Base-by-base conservation (phyloP, 2,797 vertebrate species). In the Phataginus tetradactyla region DNA sequence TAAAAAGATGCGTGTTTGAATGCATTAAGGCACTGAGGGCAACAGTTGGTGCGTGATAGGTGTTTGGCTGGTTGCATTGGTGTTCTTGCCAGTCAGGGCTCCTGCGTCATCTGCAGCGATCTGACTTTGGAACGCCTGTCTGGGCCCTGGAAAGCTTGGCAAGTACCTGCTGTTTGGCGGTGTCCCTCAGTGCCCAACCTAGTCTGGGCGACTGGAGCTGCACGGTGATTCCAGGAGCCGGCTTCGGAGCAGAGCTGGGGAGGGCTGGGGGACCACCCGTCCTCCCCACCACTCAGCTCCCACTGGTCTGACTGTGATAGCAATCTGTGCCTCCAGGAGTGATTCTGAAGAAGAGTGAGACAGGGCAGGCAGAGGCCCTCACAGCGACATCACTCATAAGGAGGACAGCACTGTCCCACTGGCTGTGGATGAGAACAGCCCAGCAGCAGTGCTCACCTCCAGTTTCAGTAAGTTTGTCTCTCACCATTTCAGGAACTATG, bases 21-120 rank as follows among this genome's bases (percentile, higher is more conserved):
- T 12, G 45, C 25, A 45, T 39, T n/a, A 10, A 23, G 27, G 10
- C 23, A 3, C 17, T 3, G 7, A 29, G 45, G 37, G 20, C 12
- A 9, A 1, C 17, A 11, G n/a, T 4, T 0, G 51, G 34, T 2
- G 0, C 2, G 3, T 7, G 0, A 9, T 0, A 1, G 21, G 23
- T 0, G 20, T 7, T 2, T 0, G 17, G 8, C 4, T 0, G 1
- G 21, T 11, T 1, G 14, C 14, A n/a, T 29, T 12, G 25, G 39
- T 27, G 5, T n/a, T 4, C 3, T 4, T 12, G 12, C 6, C n/a
- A 1, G 4, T 7, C n/a, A 55, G 9, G 59, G 34, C 27, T 42
- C 10, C 3, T 0, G 7, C 29, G 32, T 55, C 4, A 1, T 45
- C 25, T 42, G 78, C 4, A 2, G 13, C 49, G 0, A 17, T 8